Evolutionary conservation across 1,140 invertebrate species (phyloP).

Genomic region (Drosophila persimilis): DNA sequence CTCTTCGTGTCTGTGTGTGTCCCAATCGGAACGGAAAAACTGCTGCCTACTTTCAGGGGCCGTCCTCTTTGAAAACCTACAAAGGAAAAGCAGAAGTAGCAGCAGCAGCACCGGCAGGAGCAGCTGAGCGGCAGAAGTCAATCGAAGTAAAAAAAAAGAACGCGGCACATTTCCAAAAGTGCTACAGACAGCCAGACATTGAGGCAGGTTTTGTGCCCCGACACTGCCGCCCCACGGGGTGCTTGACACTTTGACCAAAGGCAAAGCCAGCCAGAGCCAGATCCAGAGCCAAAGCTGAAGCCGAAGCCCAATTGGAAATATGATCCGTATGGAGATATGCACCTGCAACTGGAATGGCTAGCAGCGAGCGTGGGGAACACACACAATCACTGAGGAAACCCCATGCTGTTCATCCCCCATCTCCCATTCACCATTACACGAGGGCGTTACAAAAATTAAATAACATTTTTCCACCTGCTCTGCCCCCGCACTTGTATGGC

Average conservation of each 20-base stretch:
- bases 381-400: constrained; percentile 29
- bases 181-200: constrained; percentile 40
- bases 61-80: constrained; percentile 9
- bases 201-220: constrained; percentile 55
- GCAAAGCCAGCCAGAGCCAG: constrained; percentile 7
- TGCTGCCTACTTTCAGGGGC: constrained; percentile 62
- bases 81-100: neutral
- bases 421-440: neutral
- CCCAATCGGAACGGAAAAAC: constrained; percentile 21
- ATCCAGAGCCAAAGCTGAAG: constrained; percentile 4
- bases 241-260: constrained; percentile 28
- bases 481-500: constrained; percentile 60
- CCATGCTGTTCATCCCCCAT: constrained; percentile 28
- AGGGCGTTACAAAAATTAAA: constrained; percentile 64
- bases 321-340: constrained; percentile 48
- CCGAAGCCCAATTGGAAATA: constrained; percentile 55
- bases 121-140: constrained; percentile 1
- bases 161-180: constrained; percentile 23
- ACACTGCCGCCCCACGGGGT: constrained; percentile 16
- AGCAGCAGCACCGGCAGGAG: neutral
- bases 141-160: constrained; percentile 13
- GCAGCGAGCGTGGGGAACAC: constrained; percentile 18
- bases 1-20: constrained; percentile 47
- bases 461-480: constrained; percentile 43
- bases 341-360: constrained; percentile 46